These are phyloP conservation scores for Porites divaricata DNA, from an alignment of 92 coral and sea anemone genomes.

Conservation along the genomic window DNA sequence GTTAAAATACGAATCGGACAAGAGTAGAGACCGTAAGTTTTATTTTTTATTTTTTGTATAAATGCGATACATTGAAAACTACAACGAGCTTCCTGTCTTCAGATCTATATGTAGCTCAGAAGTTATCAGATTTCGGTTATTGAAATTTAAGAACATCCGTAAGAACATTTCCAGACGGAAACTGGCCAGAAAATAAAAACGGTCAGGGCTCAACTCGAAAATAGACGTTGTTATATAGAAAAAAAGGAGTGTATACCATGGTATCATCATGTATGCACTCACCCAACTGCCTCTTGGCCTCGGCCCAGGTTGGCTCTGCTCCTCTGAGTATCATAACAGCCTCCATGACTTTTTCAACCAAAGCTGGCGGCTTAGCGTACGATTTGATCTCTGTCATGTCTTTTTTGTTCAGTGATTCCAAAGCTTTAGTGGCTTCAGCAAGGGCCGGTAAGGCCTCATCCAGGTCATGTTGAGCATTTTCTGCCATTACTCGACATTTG, in stretches of 20 bases:
- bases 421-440: slow-evolving; percentile 96
- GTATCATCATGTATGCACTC: not conserved
- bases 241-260: not conserved
- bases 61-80: too few relatives aligned
- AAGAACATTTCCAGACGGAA: too few relatives aligned
- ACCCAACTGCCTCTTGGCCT: slow-evolving; percentile 99
- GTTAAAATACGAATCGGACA: too few relatives aligned
- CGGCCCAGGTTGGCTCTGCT: slow-evolving; percentile 98
- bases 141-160: too few relatives aligned
- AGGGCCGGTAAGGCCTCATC: slow-evolving; percentile 98
- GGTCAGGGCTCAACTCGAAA: too few relatives aligned
- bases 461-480: slow-evolving; percentile 95
- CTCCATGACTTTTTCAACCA: slow-evolving; percentile 99
- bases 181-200: too few relatives aligned
- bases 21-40: too few relatives aligned
- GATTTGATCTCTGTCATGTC: slow-evolving; percentile 99
- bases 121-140: too few relatives aligned
- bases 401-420: slow-evolving; percentile 96
- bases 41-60: too few relatives aligned
- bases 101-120: too few relatives aligned
- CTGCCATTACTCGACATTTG: slow-evolving; percentile 98
- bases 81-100: too few relatives aligned
- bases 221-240: too few relatives aligned
- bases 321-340: slow-evolving; percentile 99
- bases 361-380: slow-evolving; percentile 97